Evolutionary conservation across 2,888 invertebrate species (phyloP).

Genomic region (Cosmopolites sordidus): DNA sequence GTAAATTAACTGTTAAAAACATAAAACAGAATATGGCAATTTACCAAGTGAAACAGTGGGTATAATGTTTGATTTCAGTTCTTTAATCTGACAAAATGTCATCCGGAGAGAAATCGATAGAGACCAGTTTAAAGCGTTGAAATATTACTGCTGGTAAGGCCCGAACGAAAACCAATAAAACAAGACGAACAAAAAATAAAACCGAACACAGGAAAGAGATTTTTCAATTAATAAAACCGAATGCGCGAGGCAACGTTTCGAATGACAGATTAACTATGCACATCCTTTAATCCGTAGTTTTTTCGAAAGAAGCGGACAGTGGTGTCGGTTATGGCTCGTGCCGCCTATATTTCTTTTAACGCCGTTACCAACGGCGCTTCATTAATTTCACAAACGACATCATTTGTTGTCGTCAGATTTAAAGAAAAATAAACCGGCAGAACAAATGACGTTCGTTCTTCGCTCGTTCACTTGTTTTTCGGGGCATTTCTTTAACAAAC

Average conservation of each 20-base stretch:
- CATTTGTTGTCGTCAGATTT: conserved; percentile 31
- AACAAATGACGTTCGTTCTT: conserved; percentile 25
- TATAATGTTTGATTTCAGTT: too few species aligned
- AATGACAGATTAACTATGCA: conserved; percentile 6
- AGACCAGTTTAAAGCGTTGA: background rate
- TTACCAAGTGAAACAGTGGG: too few species aligned
- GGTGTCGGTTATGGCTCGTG: conserved; percentile 25
- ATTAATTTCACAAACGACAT: conserved; percentile 32
- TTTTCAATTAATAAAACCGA: conserved; percentile 1
- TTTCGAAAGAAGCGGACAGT: conserved; percentile 18
- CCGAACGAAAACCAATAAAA: background rate
- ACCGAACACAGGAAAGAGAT: background rate
- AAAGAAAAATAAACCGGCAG: conserved; percentile 28
- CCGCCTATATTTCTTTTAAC: conserved; percentile 29
- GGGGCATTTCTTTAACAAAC: conserved; percentile 21
- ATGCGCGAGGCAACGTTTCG: background rate
- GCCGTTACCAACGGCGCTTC: conserved; percentile 26
- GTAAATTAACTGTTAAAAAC: too few species aligned
- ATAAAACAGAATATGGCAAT: too few species aligned
- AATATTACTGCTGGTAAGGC: background rate
- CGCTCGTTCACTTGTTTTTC: conserved; percentile 25
- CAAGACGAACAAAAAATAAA: background rate
- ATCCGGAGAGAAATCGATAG: too few species aligned
- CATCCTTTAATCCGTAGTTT: conserved; percentile 23
- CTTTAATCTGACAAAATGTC: too few species aligned